A percentile compares a stretch with the other conserved stretches of the same genome.
Conservation (phyloP, 2,113 vertebrate species). For the Pseudopodoces humilis region DNA sequence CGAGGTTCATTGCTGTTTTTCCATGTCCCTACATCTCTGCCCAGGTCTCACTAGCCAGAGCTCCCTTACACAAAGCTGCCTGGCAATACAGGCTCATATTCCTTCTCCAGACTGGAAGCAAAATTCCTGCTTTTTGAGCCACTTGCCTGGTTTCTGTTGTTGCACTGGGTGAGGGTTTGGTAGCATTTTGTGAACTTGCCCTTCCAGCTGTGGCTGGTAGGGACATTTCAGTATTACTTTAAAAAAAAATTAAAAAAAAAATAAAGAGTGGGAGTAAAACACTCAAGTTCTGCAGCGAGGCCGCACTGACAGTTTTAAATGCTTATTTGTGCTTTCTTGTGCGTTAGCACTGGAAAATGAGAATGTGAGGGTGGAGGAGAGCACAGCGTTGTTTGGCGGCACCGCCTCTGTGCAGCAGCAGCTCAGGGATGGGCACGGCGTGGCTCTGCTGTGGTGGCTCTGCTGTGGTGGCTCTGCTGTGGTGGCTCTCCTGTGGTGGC, state of each 20-base stretch:
- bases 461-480: not conserved
- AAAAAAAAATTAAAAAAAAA: not conserved
- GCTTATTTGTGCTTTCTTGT: slow-evolving; percentile 7
- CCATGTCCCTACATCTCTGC: not conserved
- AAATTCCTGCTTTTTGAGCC: not conserved
- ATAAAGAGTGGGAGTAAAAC: not conserved
- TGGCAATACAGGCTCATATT: not conserved
- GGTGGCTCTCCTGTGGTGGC: not conserved
- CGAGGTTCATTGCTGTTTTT: accelerated
- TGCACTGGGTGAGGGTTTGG: not conserved
- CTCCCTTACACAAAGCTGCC: not conserved
- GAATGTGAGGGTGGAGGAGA: slow-evolving; percentile 5
- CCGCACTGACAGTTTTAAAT: not conserved
- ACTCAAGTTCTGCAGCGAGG: not conserved
- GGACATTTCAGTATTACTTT: not conserved
- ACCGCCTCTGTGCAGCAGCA: not conserved
- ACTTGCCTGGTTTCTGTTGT: not conserved
- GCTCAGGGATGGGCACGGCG: accelerated
- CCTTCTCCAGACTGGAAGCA: not conserved
- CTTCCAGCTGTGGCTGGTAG: not conserved
- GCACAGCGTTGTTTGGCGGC: not conserved
- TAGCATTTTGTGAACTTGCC: not conserved
- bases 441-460: not conserved
- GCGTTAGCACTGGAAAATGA: not conserved
- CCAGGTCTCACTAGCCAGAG: not conserved